Evolutionary conservation across 2,113 vertebrate species (phyloP), one percentile per base, ranked within the genome.

Genomic region (Thermophis baileyi): DNA sequence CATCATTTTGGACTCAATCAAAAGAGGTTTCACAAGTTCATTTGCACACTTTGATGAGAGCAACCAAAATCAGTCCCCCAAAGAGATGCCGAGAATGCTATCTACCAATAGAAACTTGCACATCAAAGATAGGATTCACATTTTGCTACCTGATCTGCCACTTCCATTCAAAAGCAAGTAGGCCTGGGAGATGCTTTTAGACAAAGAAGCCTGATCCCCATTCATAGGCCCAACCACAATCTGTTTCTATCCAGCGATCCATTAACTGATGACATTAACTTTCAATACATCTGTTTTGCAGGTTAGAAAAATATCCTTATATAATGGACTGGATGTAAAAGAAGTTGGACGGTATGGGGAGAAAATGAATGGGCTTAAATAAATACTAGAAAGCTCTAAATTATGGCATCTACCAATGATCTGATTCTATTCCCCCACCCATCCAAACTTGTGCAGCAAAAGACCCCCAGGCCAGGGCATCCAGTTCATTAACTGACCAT

Each of bases 371-470:
- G 95, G 7, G 94, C 95, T 95, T 94, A 94, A 94, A 90, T 50
- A 92, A 94, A 95, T 91, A 91, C 94, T 94, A 93, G 49, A 91
- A 88, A 97, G 8, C 92, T 95, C 95, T 96, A 96, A 96, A 97
- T 97, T 94, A 97, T 97, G 97, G 97, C 96, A 97, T 96, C 96
- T 95, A 24, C 89, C 91, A 88, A 86, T 91, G 85, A 92, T 44
- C 87, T 89, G 88, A 85, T 27, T 55, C 90, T 30, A 44, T 35
- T 46, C 88, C 46, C 57, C 88, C 51, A 94, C 90, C 30, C 69
- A 57, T 54, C 94, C 91, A 46, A 30, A n/a, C 51, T 51, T 87
- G 35, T 90, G 74, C 25, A 87, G 74, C 24, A 63, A 24, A 35
- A 51, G 24, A 63, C 11, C 44, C 24, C 24, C n/a, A n/a, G n/a